Evolutionary conservation across 2,113 vertebrate species (phyloP).

Genomic region (Lophotis ruficrista): DNA sequence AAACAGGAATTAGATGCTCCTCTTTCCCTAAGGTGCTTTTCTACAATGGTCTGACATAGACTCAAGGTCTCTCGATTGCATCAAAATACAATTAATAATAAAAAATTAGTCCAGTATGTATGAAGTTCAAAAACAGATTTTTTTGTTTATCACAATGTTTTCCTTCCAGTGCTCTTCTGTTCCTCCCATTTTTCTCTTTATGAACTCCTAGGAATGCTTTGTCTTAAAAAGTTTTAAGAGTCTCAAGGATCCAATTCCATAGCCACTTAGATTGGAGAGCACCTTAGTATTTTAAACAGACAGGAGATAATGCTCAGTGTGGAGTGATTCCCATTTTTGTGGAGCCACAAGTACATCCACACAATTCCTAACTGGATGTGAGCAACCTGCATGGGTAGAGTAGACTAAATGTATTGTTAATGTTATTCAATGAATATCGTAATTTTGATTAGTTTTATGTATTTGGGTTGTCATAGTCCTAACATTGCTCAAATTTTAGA

Average conservation of each 20-base stretch:
- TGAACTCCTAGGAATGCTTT: neutral
- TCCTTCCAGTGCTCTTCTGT: neutral
- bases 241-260: neutral
- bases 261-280: neutral
- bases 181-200: neutral
- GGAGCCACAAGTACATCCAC: neutral
- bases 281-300: neutral
- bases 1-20: neutral
- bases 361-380: neutral
- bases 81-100: neutral
- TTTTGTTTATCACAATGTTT: neutral
- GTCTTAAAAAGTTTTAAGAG: neutral
- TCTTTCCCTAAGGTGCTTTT: neutral
- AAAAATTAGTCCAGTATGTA: neutral
- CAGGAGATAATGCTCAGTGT: neutral
- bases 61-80: neutral
- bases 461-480: neutral
- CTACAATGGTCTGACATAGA: neutral
- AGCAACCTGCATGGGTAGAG: neutral
- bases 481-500: neutral
- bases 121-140: neutral
- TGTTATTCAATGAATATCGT: neutral
- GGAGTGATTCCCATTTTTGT: neutral
- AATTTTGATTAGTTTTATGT: neutral
- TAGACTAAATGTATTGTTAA: neutral